phyloP scores from a whole-genome alignment of 2,888 invertebrate species.

The Glyphotaelius pellucidus region DNA sequence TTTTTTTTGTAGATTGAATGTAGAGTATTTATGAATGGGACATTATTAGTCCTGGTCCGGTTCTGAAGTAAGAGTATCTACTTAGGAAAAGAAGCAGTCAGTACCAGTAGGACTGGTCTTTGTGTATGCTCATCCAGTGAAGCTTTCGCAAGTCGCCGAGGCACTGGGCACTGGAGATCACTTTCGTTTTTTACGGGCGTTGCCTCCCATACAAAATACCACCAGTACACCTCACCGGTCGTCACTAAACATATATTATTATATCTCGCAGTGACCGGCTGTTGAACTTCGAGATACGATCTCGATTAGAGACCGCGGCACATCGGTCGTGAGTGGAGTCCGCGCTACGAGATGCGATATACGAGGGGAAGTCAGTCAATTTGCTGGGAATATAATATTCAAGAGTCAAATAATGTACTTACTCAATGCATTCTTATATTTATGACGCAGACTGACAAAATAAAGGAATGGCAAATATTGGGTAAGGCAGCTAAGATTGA shows the following conservation, averaged over 20 bases:
- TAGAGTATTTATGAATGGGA: not conserved
- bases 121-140: constrained; percentile 4
- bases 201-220: not conserved
- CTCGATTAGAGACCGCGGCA: constrained; percentile 29
- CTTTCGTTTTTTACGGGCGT: constrained; percentile 45
- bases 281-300: constrained; percentile 43
- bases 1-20: too few relatives aligned
- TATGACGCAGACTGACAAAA: not conserved
- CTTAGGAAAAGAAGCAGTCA: not conserved
- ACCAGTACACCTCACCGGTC: not conserved
- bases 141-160: constrained; percentile 30
- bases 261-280: constrained; percentile 42
- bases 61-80: not conserved
- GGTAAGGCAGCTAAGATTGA: not conserved
- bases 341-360: not conserved
- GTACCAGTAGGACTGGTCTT: not conserved
- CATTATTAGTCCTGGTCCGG: not conserved
- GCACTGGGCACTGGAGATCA: not conserved
- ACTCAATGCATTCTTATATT: not conserved
- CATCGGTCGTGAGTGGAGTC: constrained; percentile 4
- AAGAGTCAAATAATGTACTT: not conserved
- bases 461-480: not conserved
- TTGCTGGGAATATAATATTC: not conserved
- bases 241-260: not conserved
- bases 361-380: not conserved